Conservation (phyloP, 1,140 invertebrate species). For the Rhynchophorus ferrugineus region DNA sequence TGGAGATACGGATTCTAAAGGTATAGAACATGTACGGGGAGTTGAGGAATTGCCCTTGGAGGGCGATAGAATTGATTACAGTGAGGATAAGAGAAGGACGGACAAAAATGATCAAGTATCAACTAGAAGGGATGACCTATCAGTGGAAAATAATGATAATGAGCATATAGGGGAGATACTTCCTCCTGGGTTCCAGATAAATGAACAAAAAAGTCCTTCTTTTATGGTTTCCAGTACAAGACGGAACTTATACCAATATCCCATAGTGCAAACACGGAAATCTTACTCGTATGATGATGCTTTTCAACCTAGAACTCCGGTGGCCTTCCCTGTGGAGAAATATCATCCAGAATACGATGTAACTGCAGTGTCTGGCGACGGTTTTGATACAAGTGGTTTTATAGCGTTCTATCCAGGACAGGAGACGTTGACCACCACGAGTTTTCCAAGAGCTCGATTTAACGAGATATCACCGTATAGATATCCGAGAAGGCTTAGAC, state of each 20-base stretch:
- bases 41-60: conserved; percentile 14
- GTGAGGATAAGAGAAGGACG: background rate
- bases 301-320: conserved; percentile 23
- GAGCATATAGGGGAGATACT: conserved; percentile 40
- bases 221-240: conserved; percentile 3
- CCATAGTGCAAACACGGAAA: conserved; percentile 16
- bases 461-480: conserved; percentile 27
- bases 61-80: background rate
- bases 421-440: conserved; percentile 3
- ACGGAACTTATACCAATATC: background rate
- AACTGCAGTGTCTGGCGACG: conserved; percentile 20
- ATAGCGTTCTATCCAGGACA: background rate
- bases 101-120: background rate
- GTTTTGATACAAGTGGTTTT: conserved; percentile 14
- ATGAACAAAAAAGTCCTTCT: background rate
- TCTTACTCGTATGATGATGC: conserved; percentile 24
- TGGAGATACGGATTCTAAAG: conserved; percentile 1
- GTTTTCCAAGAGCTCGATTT: conserved; percentile 14
- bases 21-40: conserved; percentile 5
- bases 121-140: conserved; percentile 27
- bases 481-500: conserved; percentile 30
- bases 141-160: conserved; percentile 25
- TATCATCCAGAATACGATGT: conserved; percentile 27
- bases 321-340: conserved; percentile 27
- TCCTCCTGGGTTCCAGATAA: conserved; percentile 28